Conservation (phyloP, 1,140 invertebrate species). For the Bombus huntii region DNA sequence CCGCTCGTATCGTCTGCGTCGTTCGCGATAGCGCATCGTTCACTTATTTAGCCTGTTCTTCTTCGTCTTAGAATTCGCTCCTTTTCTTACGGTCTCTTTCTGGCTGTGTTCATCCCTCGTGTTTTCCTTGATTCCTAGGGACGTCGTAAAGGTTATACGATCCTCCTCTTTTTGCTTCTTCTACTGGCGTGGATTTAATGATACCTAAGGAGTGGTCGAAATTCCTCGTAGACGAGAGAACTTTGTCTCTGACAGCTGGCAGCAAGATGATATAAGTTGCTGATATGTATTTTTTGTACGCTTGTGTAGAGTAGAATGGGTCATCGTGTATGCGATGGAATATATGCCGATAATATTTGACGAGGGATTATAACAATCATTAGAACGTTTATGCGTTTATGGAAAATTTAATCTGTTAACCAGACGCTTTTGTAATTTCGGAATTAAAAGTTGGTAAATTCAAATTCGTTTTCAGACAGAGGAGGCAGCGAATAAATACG, state of each 20-base stretch:
- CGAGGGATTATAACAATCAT: too few species aligned
- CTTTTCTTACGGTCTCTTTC: not conserved
- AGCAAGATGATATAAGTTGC: not conserved
- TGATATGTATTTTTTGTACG: not conserved
- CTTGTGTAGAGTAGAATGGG: not conserved
- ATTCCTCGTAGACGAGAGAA: not conserved
- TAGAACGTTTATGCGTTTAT: too few species aligned
- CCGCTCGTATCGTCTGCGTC: constrained; percentile 38
- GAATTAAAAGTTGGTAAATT: too few species aligned
- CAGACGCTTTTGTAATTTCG: too few species aligned
- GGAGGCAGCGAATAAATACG: too few species aligned
- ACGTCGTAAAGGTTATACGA: constrained; percentile 4
- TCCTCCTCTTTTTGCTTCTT: not conserved
- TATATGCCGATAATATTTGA: too few species aligned
- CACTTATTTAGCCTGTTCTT: not conserved
- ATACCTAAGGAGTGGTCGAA: constrained; percentile 1
- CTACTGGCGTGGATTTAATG: not conserved
- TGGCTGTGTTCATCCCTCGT: not conserved
- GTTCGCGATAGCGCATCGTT: constrained; percentile 19
- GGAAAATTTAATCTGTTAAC: too few species aligned
- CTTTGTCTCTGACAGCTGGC: not conserved
- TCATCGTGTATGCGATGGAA: too few species aligned
- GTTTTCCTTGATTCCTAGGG: constrained; percentile 3
- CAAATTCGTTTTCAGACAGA: too few species aligned
- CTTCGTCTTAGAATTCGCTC: not conserved